Evolutionary conservation across 2,888 invertebrate genomes (phyloP).

Genomic region (Heteromurus nitidus): DNA sequence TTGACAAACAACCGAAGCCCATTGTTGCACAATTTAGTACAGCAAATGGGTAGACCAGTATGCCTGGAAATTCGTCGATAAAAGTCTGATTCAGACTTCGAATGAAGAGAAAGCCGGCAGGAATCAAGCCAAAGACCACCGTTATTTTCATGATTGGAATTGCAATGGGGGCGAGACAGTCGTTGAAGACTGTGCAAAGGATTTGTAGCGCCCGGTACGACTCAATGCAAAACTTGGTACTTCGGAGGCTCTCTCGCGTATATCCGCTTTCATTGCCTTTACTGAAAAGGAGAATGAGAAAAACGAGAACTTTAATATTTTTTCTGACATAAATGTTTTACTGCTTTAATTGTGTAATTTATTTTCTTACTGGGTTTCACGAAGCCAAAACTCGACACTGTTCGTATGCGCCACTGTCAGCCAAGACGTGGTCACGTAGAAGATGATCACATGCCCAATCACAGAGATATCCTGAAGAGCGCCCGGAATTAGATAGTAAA

Average conservation of each 20-base stretch:
- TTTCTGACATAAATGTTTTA: background rate
- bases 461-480: conserved; percentile 44
- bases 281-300: conserved; percentile 6
- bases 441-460: conserved; percentile 40
- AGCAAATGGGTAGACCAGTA: conserved; percentile 9
- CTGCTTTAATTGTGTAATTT: background rate
- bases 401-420: conserved; percentile 41
- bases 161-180: conserved; percentile 62
- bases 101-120: conserved; percentile 59
- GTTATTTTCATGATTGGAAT: conserved; percentile 58
- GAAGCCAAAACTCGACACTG: conserved; percentile 56
- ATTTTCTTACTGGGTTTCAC: conserved; percentile 59
- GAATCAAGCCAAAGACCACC: conserved; percentile 44
- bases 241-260: conserved; percentile 43
- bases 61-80: conserved; percentile 65
- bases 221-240: conserved; percentile 10
- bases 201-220: conserved; percentile 49
- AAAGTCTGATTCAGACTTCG: conserved; percentile 59
- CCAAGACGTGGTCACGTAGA: conserved; percentile 45
- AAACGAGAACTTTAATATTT: background rate
- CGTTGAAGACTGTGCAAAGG: conserved; percentile 52
- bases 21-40: background rate
- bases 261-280: conserved; percentile 59
- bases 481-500: conserved; percentile 55
- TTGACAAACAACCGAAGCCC: conserved; percentile 32